Evolutionary conservation across 2,797 vertebrate genomes (phyloP).

Genomic region (Manis pentadactyla): DNA sequence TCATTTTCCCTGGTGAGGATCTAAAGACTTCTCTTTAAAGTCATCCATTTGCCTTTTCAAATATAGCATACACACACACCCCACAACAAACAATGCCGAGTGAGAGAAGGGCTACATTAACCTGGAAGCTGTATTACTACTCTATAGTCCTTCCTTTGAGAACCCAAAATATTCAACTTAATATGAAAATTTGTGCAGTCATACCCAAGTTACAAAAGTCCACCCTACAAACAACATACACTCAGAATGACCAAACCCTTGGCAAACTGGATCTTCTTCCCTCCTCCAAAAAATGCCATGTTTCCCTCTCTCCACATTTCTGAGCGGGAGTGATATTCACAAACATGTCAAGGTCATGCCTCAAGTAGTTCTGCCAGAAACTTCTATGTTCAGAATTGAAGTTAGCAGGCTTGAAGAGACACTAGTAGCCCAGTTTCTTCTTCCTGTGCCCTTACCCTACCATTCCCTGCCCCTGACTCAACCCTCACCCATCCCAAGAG

Average conservation of each 20-base stretch:
- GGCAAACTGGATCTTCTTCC: neutral
- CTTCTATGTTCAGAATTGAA: neutral
- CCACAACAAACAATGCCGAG: neutral
- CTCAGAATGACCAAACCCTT: neutral
- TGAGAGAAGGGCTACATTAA: neutral
- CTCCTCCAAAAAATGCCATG: neutral
- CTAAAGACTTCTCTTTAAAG: slow-evolving; percentile 29
- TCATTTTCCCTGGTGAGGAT: neutral
- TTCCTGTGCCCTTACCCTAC: neutral
- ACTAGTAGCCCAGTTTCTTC: neutral
- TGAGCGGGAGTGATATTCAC: neutral
- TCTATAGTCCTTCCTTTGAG: neutral
- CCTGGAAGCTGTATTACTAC: neutral
- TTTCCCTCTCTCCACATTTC: neutral
- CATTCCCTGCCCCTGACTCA: neutral
- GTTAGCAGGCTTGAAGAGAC: neutral
- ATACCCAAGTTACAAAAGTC: neutral
- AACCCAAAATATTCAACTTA: slow-evolving; percentile 15
- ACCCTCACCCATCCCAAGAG: neutral
- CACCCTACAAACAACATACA: neutral
- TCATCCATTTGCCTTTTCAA: neutral
- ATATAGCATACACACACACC: neutral
- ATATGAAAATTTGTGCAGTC: neutral
- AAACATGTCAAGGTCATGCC: neutral
- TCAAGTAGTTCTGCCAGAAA: neutral